Evolutionary conservation across 1,140 invertebrate species (phyloP).

Genomic region (Apocrypta bakeri): DNA sequence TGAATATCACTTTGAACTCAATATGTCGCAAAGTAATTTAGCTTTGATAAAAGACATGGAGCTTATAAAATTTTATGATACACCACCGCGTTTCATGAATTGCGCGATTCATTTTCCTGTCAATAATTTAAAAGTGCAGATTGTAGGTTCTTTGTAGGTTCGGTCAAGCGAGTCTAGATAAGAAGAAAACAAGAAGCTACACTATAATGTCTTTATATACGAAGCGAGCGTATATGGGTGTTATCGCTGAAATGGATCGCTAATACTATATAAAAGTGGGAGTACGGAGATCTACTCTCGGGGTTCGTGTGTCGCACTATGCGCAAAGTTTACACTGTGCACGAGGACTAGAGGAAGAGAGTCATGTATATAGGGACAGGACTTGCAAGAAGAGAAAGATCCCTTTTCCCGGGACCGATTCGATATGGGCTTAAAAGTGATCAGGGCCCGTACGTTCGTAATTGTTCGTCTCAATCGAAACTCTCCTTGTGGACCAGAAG

Average conservation of each 20-base stretch:
- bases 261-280: not conserved
- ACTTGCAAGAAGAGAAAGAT: not conserved
- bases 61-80: too few species aligned
- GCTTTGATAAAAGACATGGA: too few species aligned
- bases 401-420: slow-evolving; percentile 24
- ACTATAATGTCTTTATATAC: slow-evolving; percentile 51
- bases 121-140: slow-evolving; percentile 18
- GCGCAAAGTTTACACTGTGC: slow-evolving; percentile 21
- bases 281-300: slow-evolving; percentile 13
- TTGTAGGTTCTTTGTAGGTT: too few species aligned
- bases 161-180: not conserved
- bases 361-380: too few species aligned
- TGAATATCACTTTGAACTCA: too few species aligned
- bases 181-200: slow-evolving; percentile 26
- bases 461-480: slow-evolving; percentile 33
- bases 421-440: slow-evolving; percentile 31
- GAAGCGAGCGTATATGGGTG: slow-evolving; percentile 35
- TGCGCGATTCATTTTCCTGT: slow-evolving; percentile 13
- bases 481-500: slow-evolving; percentile 19
- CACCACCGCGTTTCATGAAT: too few species aligned
- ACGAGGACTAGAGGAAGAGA: not conserved
- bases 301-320: slow-evolving; percentile 15
- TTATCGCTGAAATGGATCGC: slow-evolving; percentile 47
- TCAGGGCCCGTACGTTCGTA: slow-evolving; percentile 12
- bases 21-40: too few species aligned